Conservation (phyloP, 2,113 vertebrate genomes). For the Ovibos moschatus region DNA sequence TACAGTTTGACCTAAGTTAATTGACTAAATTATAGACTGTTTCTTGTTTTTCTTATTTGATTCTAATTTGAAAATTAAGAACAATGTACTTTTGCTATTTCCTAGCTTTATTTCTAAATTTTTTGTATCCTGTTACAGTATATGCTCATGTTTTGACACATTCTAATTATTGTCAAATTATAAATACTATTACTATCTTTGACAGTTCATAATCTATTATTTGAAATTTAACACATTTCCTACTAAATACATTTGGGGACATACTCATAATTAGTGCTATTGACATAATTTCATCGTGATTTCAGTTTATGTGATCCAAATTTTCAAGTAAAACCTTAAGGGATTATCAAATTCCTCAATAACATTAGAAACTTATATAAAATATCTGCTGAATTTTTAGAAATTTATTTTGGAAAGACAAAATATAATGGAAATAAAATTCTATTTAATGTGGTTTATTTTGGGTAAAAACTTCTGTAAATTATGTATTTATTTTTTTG, state of each 20-base stretch:
- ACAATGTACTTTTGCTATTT: not conserved
- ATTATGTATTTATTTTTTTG: not conserved
- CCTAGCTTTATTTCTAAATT: not conserved
- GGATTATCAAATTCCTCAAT: not conserved
- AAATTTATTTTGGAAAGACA: not conserved
- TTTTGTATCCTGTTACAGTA: not conserved
- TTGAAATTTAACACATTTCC: not conserved
- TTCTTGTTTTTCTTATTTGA: not conserved
- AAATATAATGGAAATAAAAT: not conserved
- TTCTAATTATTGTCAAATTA: not conserved
- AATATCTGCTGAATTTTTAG: not conserved
- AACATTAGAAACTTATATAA: not conserved
- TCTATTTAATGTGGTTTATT: not conserved
- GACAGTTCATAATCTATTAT: not conserved
- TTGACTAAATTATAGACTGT: not conserved
- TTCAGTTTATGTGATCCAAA: not conserved
- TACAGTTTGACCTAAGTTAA: not conserved
- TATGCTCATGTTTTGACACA: not conserved
- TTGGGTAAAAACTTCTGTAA: not conserved
- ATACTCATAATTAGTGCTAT: constrained; percentile 31
- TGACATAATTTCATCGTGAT: not conserved
- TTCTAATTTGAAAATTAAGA: constrained; percentile 7
- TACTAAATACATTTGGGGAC: not conserved
- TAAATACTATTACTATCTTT: constrained; percentile 15
- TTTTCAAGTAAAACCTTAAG: not conserved